Conservation (phyloP, 2,113 vertebrate species). For the Atractosteus spatula region DNA sequence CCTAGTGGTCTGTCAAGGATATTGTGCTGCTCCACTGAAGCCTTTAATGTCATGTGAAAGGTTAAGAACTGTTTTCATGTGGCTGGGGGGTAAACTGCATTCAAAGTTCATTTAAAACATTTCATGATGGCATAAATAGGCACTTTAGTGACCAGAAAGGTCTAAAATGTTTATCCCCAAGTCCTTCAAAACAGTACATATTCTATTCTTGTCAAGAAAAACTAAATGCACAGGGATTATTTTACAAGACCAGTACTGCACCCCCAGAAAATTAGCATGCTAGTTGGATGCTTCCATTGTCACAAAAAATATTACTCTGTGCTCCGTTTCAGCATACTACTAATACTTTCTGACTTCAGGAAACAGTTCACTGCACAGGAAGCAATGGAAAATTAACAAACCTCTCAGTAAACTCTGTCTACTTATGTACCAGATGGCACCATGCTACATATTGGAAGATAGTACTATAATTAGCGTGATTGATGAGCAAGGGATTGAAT, state of each 20-base stretch:
- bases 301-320: background rate
- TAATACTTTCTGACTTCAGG: conserved; percentile 22
- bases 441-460: conserved; percentile 52
- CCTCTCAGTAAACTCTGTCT: conserved; percentile 31
- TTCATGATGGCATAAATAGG: conserved; percentile 17
- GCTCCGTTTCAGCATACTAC: background rate
- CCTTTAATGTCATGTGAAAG: conserved; percentile 14
- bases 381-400: conserved; percentile 44
- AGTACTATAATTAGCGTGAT: conserved; percentile 59
- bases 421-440: conserved; percentile 59
- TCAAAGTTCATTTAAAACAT: conserved; percentile 47
- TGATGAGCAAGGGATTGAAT: conserved; percentile 48
- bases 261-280: background rate
- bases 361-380: conserved; percentile 16
- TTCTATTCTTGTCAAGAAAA: background rate
- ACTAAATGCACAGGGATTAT: background rate
- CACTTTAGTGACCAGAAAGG: conserved; percentile 21
- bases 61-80: conserved; percentile 27
- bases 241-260: background rate
- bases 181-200: background rate
- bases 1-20: conserved; percentile 51
- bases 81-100: conserved; percentile 35
- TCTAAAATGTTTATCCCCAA: conserved; percentile 13
- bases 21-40: conserved; percentile 33
- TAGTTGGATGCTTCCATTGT: background rate